Percentiles rank a stretch among this genome's conserved stretches.
These are phyloP conservation scores for Hemibagrus wyckioides DNA, from an alignment of 2,113 vertebrate species.

Conservation along the genomic window DNA sequence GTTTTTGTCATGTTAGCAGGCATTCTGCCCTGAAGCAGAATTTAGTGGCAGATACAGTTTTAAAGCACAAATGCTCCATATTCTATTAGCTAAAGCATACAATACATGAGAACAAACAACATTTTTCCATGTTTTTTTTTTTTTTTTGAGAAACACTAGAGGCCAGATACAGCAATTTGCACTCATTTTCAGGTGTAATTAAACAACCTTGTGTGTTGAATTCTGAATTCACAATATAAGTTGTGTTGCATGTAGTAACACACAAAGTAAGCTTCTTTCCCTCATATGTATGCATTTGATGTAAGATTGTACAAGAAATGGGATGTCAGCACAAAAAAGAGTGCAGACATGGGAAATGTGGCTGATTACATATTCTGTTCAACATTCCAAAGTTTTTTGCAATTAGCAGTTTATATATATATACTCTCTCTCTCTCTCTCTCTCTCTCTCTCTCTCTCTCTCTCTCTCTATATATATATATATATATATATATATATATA, in stretches of 20 bases:
- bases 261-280: background rate
- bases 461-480: too few species aligned
- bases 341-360: background rate
- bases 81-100: background rate
- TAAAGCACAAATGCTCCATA: background rate
- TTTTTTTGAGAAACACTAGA: background rate
- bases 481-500: too few species aligned
- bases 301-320: background rate
- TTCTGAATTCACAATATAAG: background rate
- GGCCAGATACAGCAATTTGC: background rate
- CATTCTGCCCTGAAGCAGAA: background rate
- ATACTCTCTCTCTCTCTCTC: too few species aligned
- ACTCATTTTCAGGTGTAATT: background rate
- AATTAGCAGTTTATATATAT: background rate
- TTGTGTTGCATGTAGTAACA: background rate
- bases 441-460: too few species aligned
- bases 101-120: background rate
- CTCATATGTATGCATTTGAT: background rate
- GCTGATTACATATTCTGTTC: background rate
- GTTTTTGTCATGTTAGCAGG: background rate
- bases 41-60: background rate
- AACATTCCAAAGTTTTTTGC: background rate
- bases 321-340: background rate
- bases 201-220: background rate
- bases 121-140: background rate